phyloP scores from a whole-genome alignment of 1,140 invertebrate genomes.

The Ceratina calcarata region DNA sequence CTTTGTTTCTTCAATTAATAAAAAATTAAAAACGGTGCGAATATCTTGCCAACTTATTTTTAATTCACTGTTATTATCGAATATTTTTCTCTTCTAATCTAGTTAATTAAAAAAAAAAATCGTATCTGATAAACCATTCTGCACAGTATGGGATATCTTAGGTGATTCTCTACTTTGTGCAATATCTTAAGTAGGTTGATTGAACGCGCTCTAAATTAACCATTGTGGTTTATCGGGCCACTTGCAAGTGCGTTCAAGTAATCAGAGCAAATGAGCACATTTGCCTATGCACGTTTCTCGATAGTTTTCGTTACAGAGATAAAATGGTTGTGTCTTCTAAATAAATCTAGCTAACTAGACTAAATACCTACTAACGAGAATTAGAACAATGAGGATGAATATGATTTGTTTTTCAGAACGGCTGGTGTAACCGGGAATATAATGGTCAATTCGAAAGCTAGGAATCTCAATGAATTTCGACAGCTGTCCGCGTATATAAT shows the following conservation, averaged over 20 bases:
- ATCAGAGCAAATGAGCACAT: background rate
- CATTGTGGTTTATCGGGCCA: background rate
- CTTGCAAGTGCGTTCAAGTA: background rate
- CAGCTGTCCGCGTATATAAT: conserved; percentile 94
- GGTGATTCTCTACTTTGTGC: background rate
- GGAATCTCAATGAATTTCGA: conserved; percentile 89
- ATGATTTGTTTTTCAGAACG: conserved; percentile 75
- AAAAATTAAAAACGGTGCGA: no score
- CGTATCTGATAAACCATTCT: background rate
- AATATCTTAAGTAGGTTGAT: background rate
- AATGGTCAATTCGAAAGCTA: conserved; percentile 85
- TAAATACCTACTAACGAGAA: no score
- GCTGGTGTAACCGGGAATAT: conserved; percentile 81
- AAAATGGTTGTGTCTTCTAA: background rate
- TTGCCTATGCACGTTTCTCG: background rate
- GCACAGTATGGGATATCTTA: background rate
- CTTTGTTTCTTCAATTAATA: no score
- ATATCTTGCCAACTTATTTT: background rate
- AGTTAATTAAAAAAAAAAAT: background rate
- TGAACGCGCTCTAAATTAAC: background rate
- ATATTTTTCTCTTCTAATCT: background rate
- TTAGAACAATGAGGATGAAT: background rate
- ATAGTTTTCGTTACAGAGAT: background rate
- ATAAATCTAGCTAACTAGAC: no score
- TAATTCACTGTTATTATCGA: background rate